Conservation (phyloP, 2,113 vertebrate species). For the Cyphomyrus plagiostoma region DNA sequence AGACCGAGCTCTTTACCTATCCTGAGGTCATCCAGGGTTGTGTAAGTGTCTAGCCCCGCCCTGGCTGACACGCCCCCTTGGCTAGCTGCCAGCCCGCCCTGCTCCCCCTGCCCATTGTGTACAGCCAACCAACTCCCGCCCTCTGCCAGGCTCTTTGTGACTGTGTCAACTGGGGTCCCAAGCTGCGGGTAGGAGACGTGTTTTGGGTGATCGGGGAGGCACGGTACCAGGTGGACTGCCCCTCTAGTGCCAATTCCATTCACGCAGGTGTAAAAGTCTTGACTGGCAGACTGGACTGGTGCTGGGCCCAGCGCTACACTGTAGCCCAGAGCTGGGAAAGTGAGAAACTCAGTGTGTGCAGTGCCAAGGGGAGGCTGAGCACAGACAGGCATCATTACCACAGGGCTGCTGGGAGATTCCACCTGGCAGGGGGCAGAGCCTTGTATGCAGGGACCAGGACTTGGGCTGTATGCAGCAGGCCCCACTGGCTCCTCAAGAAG, state of each 20-base stretch:
- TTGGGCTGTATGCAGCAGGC: background rate
- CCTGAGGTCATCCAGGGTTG: slow-evolving; percentile 11
- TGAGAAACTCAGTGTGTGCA: slow-evolving; percentile 20
- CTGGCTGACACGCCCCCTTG: background rate
- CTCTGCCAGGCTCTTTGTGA: background rate
- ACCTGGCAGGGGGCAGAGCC: background rate
- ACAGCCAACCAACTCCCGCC: slow-evolving; percentile 27
- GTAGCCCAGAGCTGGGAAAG: slow-evolving; percentile 45
- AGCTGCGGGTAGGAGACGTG: slow-evolving; percentile 13
- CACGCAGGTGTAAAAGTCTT: slow-evolving; percentile 63
- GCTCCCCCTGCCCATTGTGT: slow-evolving; percentile 26
- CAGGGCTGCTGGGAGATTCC: background rate
- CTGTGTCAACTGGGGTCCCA: background rate
- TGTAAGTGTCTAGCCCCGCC: background rate
- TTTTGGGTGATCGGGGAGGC: slow-evolving; percentile 30
- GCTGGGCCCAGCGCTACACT: slow-evolving; percentile 29
- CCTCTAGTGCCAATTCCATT: slow-evolving; percentile 46
- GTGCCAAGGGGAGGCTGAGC: background rate
- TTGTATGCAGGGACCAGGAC: background rate
- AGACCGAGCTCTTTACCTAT: background rate
- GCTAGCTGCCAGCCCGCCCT: background rate
- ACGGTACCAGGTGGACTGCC: slow-evolving; percentile 57
- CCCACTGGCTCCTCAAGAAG: background rate
- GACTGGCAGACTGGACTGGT: background rate
- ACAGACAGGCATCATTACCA: background rate